Evolutionary conservation across 1,140 invertebrate genomes (phyloP).

Genomic region (Leucophenga varia): DNA sequence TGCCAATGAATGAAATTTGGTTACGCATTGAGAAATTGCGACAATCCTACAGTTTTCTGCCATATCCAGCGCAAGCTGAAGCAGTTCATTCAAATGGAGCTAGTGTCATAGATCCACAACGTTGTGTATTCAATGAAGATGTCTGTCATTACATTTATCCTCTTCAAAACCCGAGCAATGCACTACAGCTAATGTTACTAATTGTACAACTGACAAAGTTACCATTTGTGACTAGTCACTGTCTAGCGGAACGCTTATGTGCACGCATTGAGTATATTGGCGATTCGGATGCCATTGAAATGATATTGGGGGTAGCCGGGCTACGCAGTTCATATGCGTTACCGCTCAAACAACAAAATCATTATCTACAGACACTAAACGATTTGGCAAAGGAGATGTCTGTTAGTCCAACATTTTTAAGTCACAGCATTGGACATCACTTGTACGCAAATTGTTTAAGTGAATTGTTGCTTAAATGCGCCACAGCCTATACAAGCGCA

Average conservation of each 20-base stretch:
- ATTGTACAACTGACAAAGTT: conserved; percentile 64
- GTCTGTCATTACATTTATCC: conserved; percentile 67
- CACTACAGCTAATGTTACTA: conserved; percentile 60
- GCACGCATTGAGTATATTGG: conserved; percentile 49
- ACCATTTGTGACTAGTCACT: conserved; percentile 59
- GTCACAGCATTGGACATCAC: conserved; percentile 62
- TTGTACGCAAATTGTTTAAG: conserved; percentile 61
- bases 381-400: conserved; percentile 40
- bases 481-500: conserved; percentile 38
- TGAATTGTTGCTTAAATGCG: conserved; percentile 52
- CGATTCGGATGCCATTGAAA: conserved; percentile 58
- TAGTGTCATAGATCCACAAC: conserved; percentile 64
- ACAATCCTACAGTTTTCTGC: conserved; percentile 64
- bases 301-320: conserved; percentile 24
- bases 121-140: conserved; percentile 65
- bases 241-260: conserved; percentile 48
- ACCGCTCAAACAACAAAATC: background rate
- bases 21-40: conserved; percentile 65
- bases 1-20: conserved; percentile 70
- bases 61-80: conserved; percentile 41
- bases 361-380: conserved; percentile 19
- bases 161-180: conserved; percentile 59
- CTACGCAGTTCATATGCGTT: conserved; percentile 22
- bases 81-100: conserved; percentile 36
- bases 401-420: conserved; percentile 63